Conservation (phyloP, 2,797 vertebrate genomes). For the Cygnus olor region DNA sequence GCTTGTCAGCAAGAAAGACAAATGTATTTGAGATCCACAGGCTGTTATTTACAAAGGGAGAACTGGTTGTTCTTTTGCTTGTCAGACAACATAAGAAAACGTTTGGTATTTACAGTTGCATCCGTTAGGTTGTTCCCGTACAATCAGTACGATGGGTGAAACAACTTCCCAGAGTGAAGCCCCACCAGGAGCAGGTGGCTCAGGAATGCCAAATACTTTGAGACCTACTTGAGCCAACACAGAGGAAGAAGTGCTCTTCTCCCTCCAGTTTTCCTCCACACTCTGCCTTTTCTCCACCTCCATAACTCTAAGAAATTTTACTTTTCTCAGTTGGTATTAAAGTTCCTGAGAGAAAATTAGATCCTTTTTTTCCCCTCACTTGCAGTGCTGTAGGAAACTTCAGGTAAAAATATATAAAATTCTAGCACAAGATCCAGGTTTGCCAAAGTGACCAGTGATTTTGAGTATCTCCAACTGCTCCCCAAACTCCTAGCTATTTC, state of each 20-base stretch:
- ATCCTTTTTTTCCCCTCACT: background rate
- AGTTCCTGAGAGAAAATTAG: background rate
- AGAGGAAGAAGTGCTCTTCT: background rate
- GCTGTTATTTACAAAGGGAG: conserved; percentile 3
- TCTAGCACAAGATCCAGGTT: background rate
- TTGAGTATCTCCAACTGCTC: background rate
- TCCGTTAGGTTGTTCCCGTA: background rate
- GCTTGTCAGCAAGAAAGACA: background rate
- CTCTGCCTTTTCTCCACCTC: background rate
- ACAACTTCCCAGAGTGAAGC: background rate
- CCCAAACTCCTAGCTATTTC: background rate
- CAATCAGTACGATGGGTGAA: background rate
- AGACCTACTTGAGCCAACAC: background rate
- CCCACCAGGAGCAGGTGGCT: conserved; percentile 5
- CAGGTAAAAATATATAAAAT: background rate
- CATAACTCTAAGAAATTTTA: background rate
- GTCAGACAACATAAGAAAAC: background rate
- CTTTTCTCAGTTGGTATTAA: background rate
- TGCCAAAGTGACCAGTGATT: background rate
- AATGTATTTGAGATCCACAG: background rate
- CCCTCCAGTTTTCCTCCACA: background rate
- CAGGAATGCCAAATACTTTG: conserved; percentile 6
- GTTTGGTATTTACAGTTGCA: background rate
- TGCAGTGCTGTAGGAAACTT: background rate
- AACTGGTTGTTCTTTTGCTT: conserved; percentile 16